phyloP scores from a whole-genome alignment of 2,888 invertebrate species.

The Drepanosiphum platanoidis region DNA sequence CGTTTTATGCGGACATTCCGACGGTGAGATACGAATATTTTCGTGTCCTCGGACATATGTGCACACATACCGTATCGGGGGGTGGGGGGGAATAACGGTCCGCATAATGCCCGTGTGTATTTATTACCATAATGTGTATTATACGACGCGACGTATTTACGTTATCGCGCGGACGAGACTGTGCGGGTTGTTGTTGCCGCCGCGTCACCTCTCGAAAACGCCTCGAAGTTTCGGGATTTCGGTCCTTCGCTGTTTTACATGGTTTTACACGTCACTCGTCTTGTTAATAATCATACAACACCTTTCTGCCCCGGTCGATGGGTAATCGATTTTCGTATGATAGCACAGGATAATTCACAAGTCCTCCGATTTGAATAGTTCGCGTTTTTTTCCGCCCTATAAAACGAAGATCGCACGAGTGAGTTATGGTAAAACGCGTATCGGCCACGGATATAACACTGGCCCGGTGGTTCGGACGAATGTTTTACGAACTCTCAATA shows the following conservation, averaged over 20 bases:
- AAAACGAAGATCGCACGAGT: background rate
- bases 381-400: background rate
- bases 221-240: background rate
- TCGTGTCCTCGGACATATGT: background rate
- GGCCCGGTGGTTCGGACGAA: no score
- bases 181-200: no score
- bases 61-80: background rate
- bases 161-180: no score
- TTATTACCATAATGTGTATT: background rate
- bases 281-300: no score
- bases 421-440: no score
- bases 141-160: no score
- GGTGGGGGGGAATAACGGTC: background rate
- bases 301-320: background rate
- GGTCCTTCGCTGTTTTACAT: no score
- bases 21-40: background rate
- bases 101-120: no score
- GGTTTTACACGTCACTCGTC: no score
- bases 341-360: background rate
- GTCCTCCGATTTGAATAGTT: background rate
- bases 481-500: no score
- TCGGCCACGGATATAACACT: no score
- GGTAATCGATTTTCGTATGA: background rate
- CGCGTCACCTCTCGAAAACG: background rate
- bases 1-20: background rate